Evolutionary conservation across 2,113 vertebrate species (phyloP).

Genomic region (Halichoeres trimaculatus): DNA sequence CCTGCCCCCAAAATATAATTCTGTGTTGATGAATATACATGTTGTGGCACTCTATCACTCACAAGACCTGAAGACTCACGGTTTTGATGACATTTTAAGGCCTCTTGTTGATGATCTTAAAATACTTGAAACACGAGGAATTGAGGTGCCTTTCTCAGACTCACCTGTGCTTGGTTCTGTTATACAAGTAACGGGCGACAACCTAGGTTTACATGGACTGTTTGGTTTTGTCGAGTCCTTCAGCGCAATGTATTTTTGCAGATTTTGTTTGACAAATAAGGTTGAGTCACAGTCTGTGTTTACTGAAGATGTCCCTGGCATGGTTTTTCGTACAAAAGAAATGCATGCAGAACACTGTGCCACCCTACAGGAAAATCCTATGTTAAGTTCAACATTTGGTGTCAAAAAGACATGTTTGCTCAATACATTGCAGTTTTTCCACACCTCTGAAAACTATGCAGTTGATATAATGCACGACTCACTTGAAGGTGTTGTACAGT

Average conservation of each 20-base stretch:
- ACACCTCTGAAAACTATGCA: slow-evolving; percentile 10
- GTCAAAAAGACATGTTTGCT: slow-evolving; percentile 4
- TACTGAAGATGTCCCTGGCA: slow-evolving; percentile 6
- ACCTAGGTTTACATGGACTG: neutral
- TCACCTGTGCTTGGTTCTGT: neutral
- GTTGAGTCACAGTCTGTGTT: slow-evolving; percentile 11
- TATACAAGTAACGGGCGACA: slow-evolving; percentile 17
- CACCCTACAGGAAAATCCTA: slow-evolving; percentile 14
- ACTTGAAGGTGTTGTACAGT: slow-evolving; percentile 15
- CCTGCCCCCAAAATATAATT: no score
- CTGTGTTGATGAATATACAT: no score
- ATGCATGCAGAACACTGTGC: slow-evolving; percentile 19
- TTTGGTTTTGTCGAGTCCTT: slow-evolving; percentile 11
- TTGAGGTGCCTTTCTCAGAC: slow-evolving; percentile 4
- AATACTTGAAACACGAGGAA: slow-evolving; percentile 3
- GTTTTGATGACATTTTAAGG: slow-evolving; percentile 27
- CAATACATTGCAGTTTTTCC: neutral
- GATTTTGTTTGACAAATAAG: slow-evolving; percentile 26
- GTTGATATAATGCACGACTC: slow-evolving; percentile 20
- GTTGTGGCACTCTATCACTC: slow-evolving; percentile 36
- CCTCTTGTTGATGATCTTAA: slow-evolving; percentile 22
- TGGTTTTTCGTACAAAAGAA: neutral
- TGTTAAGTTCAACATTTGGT: slow-evolving; percentile 19
- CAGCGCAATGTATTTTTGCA: slow-evolving; percentile 10
- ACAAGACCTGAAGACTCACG: slow-evolving; percentile 40